phyloP scores from a whole-genome alignment of 1,140 invertebrate species.

The Adelges cooleyi region DNA sequence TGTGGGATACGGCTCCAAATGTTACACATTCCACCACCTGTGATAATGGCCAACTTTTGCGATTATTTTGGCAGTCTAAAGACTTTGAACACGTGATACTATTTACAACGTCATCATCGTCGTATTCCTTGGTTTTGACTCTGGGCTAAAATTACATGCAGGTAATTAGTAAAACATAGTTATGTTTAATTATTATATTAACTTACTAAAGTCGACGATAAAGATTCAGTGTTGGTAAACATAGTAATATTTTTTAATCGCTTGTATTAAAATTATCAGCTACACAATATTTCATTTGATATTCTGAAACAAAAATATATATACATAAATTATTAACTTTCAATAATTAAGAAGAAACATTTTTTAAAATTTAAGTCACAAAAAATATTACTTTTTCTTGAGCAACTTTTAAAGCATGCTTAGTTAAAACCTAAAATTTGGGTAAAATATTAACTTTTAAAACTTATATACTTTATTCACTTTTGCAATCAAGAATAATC shows the following conservation, averaged over 20 bases:
- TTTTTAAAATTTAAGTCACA: too few species aligned
- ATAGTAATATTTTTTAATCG: not conserved
- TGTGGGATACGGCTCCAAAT: not conserved
- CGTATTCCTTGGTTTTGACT: not conserved
- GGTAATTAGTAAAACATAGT: not conserved
- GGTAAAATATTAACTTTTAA: too few species aligned
- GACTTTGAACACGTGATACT: not conserved
- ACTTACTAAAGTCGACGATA: conserved; percentile 24
- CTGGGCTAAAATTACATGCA: conserved; percentile 6
- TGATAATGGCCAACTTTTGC: conserved; percentile 15
- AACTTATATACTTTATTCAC: too few species aligned
- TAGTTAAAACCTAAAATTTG: too few species aligned
- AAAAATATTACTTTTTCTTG: too few species aligned
- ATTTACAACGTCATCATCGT: too few species aligned
- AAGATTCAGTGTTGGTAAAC: conserved; percentile 9
- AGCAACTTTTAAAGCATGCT: too few species aligned
- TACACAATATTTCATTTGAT: too few species aligned
- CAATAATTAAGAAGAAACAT: not conserved
- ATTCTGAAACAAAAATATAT: not conserved
- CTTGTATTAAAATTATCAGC: too few species aligned
- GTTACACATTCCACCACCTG: conserved; percentile 15
- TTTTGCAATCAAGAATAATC: too few species aligned
- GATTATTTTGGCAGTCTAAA: not conserved
- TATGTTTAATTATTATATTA: not conserved
- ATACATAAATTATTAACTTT: too few species aligned